Evolutionary conservation across 1,140 invertebrate genomes (phyloP).

Genomic region (Eurytemora carolleeae): DNA sequence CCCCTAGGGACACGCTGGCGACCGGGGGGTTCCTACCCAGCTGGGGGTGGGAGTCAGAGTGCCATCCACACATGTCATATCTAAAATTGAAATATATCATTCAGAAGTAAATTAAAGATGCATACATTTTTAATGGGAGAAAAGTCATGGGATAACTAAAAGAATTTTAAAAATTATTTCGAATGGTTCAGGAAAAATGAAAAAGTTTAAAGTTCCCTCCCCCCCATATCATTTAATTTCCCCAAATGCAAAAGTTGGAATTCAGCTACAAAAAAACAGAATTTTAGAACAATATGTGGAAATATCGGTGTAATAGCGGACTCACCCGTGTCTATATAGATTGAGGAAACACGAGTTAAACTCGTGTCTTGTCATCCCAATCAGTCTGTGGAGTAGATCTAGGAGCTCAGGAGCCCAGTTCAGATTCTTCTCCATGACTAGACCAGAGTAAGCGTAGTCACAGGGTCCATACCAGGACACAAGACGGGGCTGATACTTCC

Average conservation of each 20-base stretch:
- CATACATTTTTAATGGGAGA: too few relatives aligned
- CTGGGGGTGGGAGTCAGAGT: slow-evolving; percentile 28
- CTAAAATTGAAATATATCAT: too few relatives aligned
- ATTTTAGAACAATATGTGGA: too few relatives aligned
- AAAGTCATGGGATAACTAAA: too few relatives aligned
- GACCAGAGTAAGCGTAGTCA: slow-evolving; percentile 29
- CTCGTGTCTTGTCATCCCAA: slow-evolving; percentile 23
- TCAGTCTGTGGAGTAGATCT: slow-evolving; percentile 23
- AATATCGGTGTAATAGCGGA: too few relatives aligned
- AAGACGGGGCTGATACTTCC: slow-evolving; percentile 27
- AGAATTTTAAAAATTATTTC: too few relatives aligned
- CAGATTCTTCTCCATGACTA: slow-evolving; percentile 24
- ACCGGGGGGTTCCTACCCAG: slow-evolving; percentile 29
- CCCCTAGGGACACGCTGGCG: slow-evolving; percentile 31
- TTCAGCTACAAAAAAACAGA: too few relatives aligned
- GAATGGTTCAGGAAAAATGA: too few relatives aligned
- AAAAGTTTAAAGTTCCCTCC: too few relatives aligned
- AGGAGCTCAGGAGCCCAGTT: slow-evolving; percentile 23
- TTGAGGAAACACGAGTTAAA: slow-evolving; percentile 33
- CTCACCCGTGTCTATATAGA: slow-evolving; percentile 28
- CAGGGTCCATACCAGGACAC: slow-evolving; percentile 33
- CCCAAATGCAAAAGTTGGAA: too few relatives aligned
- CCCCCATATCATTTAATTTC: too few relatives aligned
- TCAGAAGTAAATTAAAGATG: too few relatives aligned
- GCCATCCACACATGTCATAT: slow-evolving; percentile 31